Conservation (phyloP, 1,140 invertebrate genomes). For the Scaptomyza montana region DNA sequence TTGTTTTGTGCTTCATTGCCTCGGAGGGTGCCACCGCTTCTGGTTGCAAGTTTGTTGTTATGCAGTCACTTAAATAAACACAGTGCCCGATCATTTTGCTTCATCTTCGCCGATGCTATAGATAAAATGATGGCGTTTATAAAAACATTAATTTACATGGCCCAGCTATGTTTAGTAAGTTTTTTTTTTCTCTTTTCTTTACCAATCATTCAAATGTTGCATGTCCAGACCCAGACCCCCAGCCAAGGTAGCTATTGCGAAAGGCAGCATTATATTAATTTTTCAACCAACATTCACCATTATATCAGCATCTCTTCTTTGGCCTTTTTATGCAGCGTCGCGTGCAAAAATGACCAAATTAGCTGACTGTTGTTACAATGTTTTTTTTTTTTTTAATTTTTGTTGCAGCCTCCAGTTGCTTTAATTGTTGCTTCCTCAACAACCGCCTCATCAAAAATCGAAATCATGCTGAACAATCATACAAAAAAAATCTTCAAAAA, state of each 20-base stretch:
- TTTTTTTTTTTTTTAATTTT: constrained; percentile 18
- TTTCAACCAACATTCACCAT: constrained; percentile 42
- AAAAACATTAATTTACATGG: constrained; percentile 51
- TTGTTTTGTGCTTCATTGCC: constrained; percentile 33
- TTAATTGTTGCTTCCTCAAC: constrained; percentile 8
- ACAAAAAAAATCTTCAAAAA: background rate
- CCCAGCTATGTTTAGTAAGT: constrained; percentile 5
- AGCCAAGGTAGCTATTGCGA: constrained; percentile 46
- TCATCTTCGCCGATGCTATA: constrained; percentile 26
- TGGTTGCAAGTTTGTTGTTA: constrained; percentile 70
- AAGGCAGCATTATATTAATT: constrained; percentile 10
- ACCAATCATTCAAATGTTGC: constrained; percentile 45
- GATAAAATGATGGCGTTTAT: constrained; percentile 53
- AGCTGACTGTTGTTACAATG: constrained; percentile 41
- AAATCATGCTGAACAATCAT: background rate
- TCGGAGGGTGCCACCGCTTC: background rate
- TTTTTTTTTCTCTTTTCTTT: constrained; percentile 42
- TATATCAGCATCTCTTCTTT: constrained; percentile 35
- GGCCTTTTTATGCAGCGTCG: constrained; percentile 24
- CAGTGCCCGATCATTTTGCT: constrained; percentile 40
- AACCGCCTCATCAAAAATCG: background rate
- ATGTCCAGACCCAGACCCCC: constrained; percentile 38
- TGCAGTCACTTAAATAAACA: constrained; percentile 62
- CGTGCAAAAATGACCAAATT: constrained; percentile 68
- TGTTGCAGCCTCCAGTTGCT: constrained; percentile 13